Evolutionary conservation across 2,797 vertebrate species (phyloP), one percentile per base, ranked within the genome.

Genomic region (Taeniopygia guttata): DNA sequence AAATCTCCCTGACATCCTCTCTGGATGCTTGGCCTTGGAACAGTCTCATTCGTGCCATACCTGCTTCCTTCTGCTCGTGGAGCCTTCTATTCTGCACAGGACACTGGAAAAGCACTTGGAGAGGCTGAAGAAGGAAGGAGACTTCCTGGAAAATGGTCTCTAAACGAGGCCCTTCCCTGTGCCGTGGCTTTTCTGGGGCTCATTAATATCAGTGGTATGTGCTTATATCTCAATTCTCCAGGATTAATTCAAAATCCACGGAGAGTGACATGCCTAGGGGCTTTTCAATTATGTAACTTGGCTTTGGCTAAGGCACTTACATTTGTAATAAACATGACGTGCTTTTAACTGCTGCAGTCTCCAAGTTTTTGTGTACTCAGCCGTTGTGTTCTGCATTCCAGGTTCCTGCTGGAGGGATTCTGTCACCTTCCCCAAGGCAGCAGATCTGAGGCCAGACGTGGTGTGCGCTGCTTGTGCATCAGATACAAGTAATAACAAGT

Each of bases 281-380:
- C 75, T 88, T 87, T 55, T 72, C 76, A 59, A 3, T 73, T 46
- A n/a, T 29, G 48, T 34, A 46, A 55, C 15, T 2, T 18, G 43
- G 36, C 63, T 89, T 48, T 85, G 79, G 58, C 54, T 55, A 9
- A 54, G 68, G 69, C 74, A 34, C 58, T 88, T 16, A 29, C 13
- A 8, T 76, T 87, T 77, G 54, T 84, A 80, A 86, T 85, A 93
- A 93, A 95, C 40, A 46, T 10, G 32, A 26, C 56, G 29, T 64
- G 38, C 48, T 90, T 94, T 48, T 75, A 86, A 66, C 76, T 48
- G 59, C 58, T 56, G 48, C 6, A 1, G 55, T 43, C 64, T 62
- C 72, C 40, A 54, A 58, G 23, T 90, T 92, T 76, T 56, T 84
- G 55, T 82, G 85, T 25, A 27, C 76, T 32, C 89, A 45, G 52